A percentile compares a stretch with the other conserved stretches of the same genome.
These are phyloP conservation scores for Poeciliopsis infans DNA, from an alignment of 2,797 vertebrate species.

Conservation along the genomic window DNA sequence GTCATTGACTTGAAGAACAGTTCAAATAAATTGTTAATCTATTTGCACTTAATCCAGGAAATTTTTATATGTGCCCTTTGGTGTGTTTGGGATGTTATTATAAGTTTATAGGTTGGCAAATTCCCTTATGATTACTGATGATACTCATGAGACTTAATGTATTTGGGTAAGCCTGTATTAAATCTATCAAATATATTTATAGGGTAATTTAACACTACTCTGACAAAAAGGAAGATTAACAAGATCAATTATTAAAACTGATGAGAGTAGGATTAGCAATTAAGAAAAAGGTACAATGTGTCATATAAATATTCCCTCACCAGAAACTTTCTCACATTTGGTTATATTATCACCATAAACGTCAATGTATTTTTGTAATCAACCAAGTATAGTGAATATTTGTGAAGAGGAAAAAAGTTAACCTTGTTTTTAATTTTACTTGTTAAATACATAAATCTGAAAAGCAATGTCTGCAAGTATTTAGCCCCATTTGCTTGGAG, in stretches of 20 bases:
- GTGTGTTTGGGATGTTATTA: constrained; percentile 34
- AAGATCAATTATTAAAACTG: background rate
- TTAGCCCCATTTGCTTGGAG: background rate
- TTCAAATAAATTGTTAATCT: background rate
- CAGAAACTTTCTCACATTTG: background rate
- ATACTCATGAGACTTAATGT: constrained; percentile 67
- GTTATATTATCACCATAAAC: background rate
- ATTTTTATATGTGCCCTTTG: constrained; percentile 9
- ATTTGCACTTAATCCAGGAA: background rate
- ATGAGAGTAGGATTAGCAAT: background rate
- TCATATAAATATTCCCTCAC: background rate
- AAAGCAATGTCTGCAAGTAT: background rate
- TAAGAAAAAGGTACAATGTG: background rate
- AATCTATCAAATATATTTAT: constrained; percentile 29
- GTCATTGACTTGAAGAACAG: background rate
- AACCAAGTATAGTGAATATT: background rate
- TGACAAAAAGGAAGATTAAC: background rate
- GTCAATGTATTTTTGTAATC: background rate
- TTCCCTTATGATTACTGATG: constrained; percentile 59
- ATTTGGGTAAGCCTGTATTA: constrained; percentile 49
- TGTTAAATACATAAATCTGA: background rate
- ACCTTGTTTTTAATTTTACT: background rate
- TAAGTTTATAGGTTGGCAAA: constrained; percentile 35
- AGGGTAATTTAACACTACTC: background rate
- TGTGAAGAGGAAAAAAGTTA: background rate